phyloP scores from a whole-genome alignment of 2,113 vertebrate genomes.

The Hyla sarda region DNA sequence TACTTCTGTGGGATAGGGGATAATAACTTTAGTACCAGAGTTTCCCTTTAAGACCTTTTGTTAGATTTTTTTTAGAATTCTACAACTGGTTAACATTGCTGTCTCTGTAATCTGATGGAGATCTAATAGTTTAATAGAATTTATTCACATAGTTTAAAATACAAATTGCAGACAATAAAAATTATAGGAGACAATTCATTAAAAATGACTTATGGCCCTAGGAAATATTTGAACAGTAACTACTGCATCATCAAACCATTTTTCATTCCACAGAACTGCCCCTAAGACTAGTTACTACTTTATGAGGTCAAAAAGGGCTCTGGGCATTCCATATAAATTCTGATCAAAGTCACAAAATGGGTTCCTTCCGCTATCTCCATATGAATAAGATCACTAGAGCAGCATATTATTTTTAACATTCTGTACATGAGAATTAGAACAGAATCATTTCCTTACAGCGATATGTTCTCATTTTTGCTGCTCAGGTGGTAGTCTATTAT shows the following conservation, averaged over 20 bases:
- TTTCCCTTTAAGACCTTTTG: neutral
- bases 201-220: neutral
- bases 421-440: neutral
- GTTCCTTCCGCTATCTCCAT: neutral
- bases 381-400: neutral
- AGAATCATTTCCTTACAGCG: neutral
- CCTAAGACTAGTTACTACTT: conserved; percentile 30
- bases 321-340: neutral
- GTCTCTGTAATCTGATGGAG: neutral
- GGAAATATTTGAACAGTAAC: conserved; percentile 14
- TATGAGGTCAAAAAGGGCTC: conserved; percentile 21
- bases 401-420: neutral
- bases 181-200: conserved; percentile 14
- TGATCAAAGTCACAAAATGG: conserved; percentile 23
- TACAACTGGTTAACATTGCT: neutral
- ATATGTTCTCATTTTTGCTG: neutral
- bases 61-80: neutral
- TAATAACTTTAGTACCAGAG: no score
- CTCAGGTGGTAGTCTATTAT: neutral
- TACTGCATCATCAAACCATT: neutral
- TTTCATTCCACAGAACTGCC: neutral
- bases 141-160: neutral
- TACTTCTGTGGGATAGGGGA: no score
- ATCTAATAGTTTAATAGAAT: neutral
- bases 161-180: conserved; percentile 26